Conservation (phyloP, 2,113 vertebrate genomes). For the Colistium nudipinnis region DNA sequence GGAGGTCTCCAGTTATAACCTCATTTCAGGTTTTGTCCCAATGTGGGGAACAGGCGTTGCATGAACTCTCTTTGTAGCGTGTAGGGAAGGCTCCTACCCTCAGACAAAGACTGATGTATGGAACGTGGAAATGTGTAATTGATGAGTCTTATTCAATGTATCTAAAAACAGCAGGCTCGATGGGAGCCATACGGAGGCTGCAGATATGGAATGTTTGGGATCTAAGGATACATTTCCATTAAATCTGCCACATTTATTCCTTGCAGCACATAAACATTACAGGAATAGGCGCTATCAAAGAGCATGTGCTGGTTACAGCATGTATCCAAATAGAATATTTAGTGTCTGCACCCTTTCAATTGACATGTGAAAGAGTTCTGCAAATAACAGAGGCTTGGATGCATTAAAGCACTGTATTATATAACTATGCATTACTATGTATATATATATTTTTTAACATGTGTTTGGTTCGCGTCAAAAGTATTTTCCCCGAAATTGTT, state of each 20-base stretch:
- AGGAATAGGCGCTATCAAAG: neutral
- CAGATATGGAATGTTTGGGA: neutral
- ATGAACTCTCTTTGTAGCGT: neutral
- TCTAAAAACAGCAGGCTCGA: neutral
- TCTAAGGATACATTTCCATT: neutral
- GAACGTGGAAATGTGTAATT: neutral
- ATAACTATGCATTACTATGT: too few species aligned
- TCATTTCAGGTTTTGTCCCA: conserved; percentile 55
- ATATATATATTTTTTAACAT: too few species aligned
- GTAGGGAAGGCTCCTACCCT: neutral
- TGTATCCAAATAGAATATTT: neutral
- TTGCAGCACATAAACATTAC: neutral
- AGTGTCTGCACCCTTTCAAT: neutral
- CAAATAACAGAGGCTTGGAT: neutral
- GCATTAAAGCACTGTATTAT: neutral
- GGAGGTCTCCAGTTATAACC: conserved; percentile 49
- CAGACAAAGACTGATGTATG: neutral
- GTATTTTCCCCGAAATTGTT: too few species aligned
- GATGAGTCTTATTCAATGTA: neutral
- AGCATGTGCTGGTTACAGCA: neutral
- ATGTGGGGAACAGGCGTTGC: neutral
- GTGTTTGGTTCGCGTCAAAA: too few species aligned
- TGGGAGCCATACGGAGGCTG: neutral
- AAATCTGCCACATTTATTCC: neutral
- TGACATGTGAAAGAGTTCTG: neutral